Base-by-base conservation (phyloP, 2,888 invertebrate genomes). In the Lycaena phlaeas region DNA sequence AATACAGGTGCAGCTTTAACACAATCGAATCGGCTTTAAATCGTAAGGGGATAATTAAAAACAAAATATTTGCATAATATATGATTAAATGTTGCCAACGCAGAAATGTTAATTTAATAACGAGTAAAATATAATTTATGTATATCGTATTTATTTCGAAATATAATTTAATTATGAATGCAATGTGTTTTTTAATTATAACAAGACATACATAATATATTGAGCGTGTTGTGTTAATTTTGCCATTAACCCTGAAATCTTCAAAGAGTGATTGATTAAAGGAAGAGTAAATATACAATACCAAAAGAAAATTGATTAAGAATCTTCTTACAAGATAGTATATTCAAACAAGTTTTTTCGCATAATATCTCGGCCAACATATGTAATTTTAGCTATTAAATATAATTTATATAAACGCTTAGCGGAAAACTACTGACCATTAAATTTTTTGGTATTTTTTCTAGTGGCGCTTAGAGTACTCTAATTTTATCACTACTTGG, bases 401-500 rank as follows among this genome's bases (percentile, higher is more conserved):
- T 29, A 11, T 28, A 29, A 12, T 26, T 28, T 36, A 40, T 22
- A 2, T 34, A 30, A 22, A 4, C 22, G 27, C 15, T 12, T 38
- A 39, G 27, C 41, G 26, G 14, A 31, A 36, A 22, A 34, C 22
- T 17, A 11, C 18, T 18, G 34, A 9, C 10, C 18, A 34, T 22
- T 30, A 30, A 30, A 30, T 18, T 34, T 34, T 34, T 34, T 18
- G 27, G 39, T 39, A 46, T 43, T 45, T 50, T n/a, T 45, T 42
- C 43, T 39, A 31, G 39, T 47, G 52, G 50, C 49, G 52, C 52
- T 52, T 46, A 39, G 42, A 39, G 38, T 41, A 31, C 18, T 45
- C 47, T 45, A 49, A 48, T 50, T 50, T 44, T 45, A 40, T 42
- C 43, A 34, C 36, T 2, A 15, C 36, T 47, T 78, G 79, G 81